Conservation (phyloP, 1,140 invertebrate genomes). For the Drosophila nannoptera region DNA sequence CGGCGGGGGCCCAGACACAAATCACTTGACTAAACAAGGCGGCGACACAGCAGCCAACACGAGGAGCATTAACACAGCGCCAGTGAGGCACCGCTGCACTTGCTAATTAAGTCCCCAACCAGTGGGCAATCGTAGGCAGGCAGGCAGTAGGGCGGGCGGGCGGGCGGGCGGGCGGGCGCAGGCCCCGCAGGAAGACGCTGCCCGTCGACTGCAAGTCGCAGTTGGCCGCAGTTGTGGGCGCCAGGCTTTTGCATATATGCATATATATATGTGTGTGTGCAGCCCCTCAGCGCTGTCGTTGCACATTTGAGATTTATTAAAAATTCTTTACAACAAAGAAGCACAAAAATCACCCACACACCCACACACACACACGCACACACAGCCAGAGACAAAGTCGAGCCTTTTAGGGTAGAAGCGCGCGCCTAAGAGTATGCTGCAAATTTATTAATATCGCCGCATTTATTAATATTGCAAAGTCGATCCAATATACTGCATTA, state of each 20-base stretch:
- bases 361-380: conserved; percentile 24
- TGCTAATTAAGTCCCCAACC: conserved; percentile 77
- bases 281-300: conserved; percentile 40
- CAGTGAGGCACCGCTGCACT: conserved; percentile 63
- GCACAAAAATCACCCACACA: conserved; percentile 40
- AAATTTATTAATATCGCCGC: conserved; percentile 78
- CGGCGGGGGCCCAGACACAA: conserved; percentile 47
- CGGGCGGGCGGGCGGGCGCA: no score
- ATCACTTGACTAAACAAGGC: conserved; percentile 78
- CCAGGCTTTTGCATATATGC: conserved; percentile 2
- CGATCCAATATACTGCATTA: conserved; percentile 76
- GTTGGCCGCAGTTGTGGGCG: conserved; percentile 27
- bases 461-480: conserved; percentile 73
- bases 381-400: conserved; percentile 22
- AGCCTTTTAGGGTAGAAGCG: conserved; percentile 32
- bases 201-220: conserved; percentile 59
- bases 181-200: conserved; percentile 59
- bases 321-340: conserved; percentile 72
- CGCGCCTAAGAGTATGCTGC: conserved; percentile 68
- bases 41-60: conserved; percentile 49
- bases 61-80: conserved; percentile 30
- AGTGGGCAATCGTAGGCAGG: conserved; percentile 29
- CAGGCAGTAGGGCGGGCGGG: conserved; percentile 4
- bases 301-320: conserved; percentile 79
- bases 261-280: conserved; percentile 1